Conservation (phyloP, 2,797 vertebrate species). For the Sebastes flavidus region DNA sequence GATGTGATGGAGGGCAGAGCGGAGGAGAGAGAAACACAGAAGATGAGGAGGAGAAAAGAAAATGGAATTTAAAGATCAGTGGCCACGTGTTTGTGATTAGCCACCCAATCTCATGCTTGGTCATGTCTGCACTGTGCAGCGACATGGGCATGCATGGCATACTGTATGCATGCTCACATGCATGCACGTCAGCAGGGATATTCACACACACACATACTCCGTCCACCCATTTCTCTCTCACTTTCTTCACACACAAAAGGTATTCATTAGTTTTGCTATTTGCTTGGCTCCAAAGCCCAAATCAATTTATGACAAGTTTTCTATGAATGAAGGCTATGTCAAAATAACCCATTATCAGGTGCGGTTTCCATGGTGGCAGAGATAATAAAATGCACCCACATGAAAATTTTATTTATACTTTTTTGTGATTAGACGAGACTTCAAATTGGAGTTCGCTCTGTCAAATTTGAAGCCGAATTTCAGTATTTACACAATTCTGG, state of each 20-base stretch:
- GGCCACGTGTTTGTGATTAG: constrained; percentile 61
- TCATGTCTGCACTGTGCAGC: constrained; percentile 3
- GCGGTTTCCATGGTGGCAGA: constrained; percentile 1
- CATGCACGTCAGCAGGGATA: background rate
- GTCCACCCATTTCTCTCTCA: background rate
- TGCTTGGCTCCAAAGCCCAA: background rate
- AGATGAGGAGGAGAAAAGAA: constrained; percentile 14
- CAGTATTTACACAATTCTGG: background rate
- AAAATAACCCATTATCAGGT: constrained; percentile 9
- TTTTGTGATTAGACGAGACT: background rate
- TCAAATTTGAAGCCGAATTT: background rate
- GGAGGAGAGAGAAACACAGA: constrained; percentile 8
- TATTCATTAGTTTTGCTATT: background rate
- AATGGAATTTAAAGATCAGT: constrained; percentile 58
- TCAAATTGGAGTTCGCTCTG: background rate
- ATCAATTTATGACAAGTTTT: constrained; percentile 11
- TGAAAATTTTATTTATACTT: background rate
- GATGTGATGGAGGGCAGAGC: constrained; percentile 34
- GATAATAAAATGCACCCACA: constrained; percentile 1
- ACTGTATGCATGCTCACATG: background rate
- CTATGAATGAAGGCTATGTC: background rate
- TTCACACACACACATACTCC: background rate
- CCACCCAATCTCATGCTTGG: constrained; percentile 54
- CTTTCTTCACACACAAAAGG: constrained; percentile 8
- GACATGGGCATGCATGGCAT: background rate